Evolutionary conservation across 2,113 vertebrate species (phyloP).

Genomic region (Neoarius graeffei): DNA sequence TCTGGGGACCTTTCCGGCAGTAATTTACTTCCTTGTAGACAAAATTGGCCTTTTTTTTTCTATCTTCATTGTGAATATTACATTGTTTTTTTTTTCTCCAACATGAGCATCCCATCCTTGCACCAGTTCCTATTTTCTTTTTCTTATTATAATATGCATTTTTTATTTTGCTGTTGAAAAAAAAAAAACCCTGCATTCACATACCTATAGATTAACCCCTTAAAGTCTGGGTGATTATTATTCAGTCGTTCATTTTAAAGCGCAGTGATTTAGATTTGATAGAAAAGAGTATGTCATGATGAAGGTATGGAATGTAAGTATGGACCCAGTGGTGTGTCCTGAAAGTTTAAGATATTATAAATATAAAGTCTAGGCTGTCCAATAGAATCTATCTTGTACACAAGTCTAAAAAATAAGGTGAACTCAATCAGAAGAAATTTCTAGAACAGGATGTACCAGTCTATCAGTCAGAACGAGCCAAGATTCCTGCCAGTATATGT

Average conservation of each 20-base stretch:
- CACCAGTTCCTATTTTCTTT: no score
- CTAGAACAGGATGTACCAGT: not conserved
- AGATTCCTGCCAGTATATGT: conserved; percentile 36
- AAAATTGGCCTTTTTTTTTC: not conserved
- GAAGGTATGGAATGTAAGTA: not conserved
- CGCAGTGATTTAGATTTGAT: not conserved
- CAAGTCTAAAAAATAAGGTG: not conserved
- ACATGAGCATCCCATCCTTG: not conserved
- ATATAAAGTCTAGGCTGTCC: not conserved
- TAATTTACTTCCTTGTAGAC: not conserved
- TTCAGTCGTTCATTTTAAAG: not conserved
- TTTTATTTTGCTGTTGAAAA: no score
- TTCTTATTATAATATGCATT: no score
- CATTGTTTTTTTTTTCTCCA: not conserved
- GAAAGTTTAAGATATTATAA: not conserved
- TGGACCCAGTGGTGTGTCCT: not conserved
- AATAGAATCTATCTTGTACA: not conserved
- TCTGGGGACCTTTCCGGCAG: not conserved
- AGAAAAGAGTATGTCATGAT: not conserved
- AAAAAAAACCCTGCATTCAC: not conserved
- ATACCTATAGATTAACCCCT: not conserved
- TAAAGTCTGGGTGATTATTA: not conserved
- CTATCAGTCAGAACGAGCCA: conserved; percentile 13
- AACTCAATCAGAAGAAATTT: conserved; percentile 21
- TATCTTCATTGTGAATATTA: not conserved